These are phyloP conservation scores for Coleophora deauratella DNA, from an alignment of 2,888 invertebrate genomes.

Conservation along the genomic window DNA sequence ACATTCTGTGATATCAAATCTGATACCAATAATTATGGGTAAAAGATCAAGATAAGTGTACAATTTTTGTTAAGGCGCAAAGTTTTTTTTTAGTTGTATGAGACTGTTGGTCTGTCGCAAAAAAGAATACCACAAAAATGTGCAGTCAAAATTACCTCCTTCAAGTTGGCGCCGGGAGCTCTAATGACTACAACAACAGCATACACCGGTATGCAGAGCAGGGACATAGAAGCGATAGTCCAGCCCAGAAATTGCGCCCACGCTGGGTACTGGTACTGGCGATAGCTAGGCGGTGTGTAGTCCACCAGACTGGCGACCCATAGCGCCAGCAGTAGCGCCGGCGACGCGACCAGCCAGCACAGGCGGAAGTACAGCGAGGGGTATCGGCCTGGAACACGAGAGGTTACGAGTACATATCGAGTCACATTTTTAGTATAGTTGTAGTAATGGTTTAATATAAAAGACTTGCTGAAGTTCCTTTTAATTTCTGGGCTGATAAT, in stretches of 20 bases:
- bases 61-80: no score
- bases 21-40: no score
- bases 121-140: no score
- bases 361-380: constrained; percentile 88
- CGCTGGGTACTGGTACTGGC: constrained; percentile 85
- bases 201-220: constrained; percentile 89
- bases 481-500: no score
- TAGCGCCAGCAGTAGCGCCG: constrained; percentile 85
- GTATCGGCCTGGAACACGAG: constrained; percentile 52
- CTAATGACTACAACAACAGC: constrained; percentile 81
- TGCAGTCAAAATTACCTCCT: constrained; percentile 74
- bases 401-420: no score
- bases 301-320: constrained; percentile 93
- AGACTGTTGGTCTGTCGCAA: no score
- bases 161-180: constrained; percentile 80
- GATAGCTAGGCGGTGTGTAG: constrained; percentile 89
- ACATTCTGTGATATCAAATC: no score
- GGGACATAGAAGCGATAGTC: constrained; percentile 87
- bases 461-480: no score
- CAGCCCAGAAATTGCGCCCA: constrained; percentile 93
- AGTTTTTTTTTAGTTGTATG: no score
- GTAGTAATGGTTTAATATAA: no score
- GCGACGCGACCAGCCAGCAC: constrained; percentile 89
- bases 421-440: no score
- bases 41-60: no score